phyloP scores from a whole-genome alignment of 2,888 invertebrate species.

The Sarcophaga subvicina region DNA sequence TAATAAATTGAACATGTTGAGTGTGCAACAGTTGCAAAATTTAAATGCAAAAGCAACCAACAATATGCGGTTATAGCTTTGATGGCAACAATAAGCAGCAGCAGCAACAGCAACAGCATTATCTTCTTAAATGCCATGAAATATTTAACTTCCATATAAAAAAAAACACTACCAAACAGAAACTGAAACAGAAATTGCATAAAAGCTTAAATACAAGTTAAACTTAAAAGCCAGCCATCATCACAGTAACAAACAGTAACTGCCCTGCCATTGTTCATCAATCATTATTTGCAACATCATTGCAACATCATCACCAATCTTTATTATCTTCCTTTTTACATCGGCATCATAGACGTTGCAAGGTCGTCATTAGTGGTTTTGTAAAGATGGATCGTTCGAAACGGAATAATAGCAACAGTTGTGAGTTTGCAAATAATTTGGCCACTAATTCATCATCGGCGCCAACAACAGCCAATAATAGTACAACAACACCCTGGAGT shows the following conservation, averaged over 20 bases:
- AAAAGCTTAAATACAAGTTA: conserved; percentile 24
- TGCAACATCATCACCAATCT: not conserved
- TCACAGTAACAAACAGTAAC: conserved; percentile 39
- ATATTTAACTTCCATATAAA: not conserved
- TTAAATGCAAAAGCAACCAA: conserved; percentile 47
- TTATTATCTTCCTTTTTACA: conserved; percentile 1
- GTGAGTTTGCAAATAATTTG: conserved; percentile 74
- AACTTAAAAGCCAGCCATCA: not conserved
- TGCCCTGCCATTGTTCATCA: conserved; percentile 37
- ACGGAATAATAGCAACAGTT: conserved; percentile 72
- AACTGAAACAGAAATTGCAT: conserved; percentile 24
- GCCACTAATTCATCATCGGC: conserved; percentile 66
- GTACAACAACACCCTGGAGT: conserved; percentile 74
- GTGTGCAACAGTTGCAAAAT: conserved; percentile 61
- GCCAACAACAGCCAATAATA: conserved; percentile 59
- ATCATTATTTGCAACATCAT: conserved; percentile 15
- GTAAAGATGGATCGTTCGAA: conserved; percentile 76
- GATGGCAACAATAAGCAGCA: conserved; percentile 27
- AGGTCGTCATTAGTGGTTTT: conserved; percentile 5
- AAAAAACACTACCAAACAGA: not conserved
- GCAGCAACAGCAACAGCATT: not conserved
- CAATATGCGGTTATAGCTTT: conserved; percentile 65
- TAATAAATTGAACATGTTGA: conserved; percentile 30
- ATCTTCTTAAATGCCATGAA: not conserved
- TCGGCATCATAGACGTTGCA: conserved; percentile 6